phyloP scores from a whole-genome alignment of 2,113 vertebrate species.

The Sigmodon hispidus region DNA sequence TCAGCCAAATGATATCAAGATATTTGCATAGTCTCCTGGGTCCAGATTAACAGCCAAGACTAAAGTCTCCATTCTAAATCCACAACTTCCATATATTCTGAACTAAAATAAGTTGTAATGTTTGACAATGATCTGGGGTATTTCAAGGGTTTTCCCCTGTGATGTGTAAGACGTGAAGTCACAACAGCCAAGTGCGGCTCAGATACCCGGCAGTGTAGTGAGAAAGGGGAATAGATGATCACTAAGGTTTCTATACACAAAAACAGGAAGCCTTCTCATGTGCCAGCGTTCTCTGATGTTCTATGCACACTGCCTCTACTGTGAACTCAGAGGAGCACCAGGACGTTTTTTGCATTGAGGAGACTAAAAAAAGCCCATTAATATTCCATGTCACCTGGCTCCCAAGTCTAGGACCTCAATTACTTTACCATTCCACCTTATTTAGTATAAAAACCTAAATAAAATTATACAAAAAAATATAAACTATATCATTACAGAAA shows the following conservation, averaged over 20 bases:
- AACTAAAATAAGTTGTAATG: background rate
- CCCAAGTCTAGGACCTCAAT: background rate
- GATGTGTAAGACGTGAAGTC: background rate
- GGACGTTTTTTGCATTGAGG: background rate
- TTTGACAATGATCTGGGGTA: background rate
- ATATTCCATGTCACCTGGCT: background rate
- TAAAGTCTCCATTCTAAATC: background rate
- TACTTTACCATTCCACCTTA: background rate
- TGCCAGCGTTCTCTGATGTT: background rate
- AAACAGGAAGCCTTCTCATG: background rate
- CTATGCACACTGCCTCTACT: background rate
- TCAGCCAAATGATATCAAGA: background rate
- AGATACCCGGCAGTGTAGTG: background rate
- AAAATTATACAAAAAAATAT: background rate
- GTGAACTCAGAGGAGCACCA: background rate
- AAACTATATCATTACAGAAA: background rate
- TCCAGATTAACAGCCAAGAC: background rate
- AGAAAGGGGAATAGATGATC: background rate
- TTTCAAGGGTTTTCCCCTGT: background rate
- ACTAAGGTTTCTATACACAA: background rate
- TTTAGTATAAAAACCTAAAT: background rate
- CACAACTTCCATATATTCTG: slow-evolving; percentile 15
- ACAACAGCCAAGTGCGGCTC: background rate
- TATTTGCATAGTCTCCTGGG: background rate
- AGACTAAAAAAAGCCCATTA: background rate